These are phyloP conservation scores for Tethya wilhelma DNA, from an alignment of 37 sponge, comb jelly and placozoan genomes.

Conservation along the genomic window DNA sequence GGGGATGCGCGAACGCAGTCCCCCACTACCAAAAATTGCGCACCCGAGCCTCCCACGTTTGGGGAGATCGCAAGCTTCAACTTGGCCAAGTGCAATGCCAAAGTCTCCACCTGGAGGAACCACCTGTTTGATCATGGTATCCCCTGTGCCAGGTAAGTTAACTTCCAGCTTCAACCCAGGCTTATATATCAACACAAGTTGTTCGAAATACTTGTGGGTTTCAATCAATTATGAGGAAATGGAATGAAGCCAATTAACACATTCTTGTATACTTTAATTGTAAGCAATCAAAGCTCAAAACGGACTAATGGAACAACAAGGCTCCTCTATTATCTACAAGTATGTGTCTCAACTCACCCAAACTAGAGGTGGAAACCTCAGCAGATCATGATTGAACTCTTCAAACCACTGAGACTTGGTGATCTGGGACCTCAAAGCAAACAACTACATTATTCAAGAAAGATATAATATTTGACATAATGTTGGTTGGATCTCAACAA, in stretches of 20 bases:
- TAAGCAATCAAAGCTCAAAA: too few relatives aligned
- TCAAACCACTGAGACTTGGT: constrained; percentile 70
- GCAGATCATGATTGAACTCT: constrained; percentile 91
- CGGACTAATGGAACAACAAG: too few relatives aligned
- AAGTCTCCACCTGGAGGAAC: constrained; percentile 92
- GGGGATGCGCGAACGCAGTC: constrained; percentile 98
- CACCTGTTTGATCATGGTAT: constrained; percentile 94
- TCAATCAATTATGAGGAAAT: too few relatives aligned
- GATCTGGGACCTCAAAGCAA: constrained; percentile 91
- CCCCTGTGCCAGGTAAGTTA: constrained; percentile 98
- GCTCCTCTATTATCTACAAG: too few relatives aligned
- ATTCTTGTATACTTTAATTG: too few relatives aligned
- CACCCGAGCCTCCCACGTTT: constrained; percentile 97
- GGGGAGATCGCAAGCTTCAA: constrained; percentile 97
- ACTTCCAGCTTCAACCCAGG: too few relatives aligned
- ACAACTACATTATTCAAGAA: constrained; percentile 50
- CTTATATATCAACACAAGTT: too few relatives aligned
- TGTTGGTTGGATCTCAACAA: neutral
- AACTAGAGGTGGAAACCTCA: constrained; percentile 85
- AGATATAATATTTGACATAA: neutral
- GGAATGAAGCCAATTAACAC: neutral
- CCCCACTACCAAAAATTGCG: constrained; percentile 97
- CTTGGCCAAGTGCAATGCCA: constrained; percentile 94
- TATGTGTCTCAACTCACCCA: constrained; percentile 64
- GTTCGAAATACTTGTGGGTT: neutral